Conservation (phyloP, 2,797 vertebrate species). For the Sparus aurata region DNA sequence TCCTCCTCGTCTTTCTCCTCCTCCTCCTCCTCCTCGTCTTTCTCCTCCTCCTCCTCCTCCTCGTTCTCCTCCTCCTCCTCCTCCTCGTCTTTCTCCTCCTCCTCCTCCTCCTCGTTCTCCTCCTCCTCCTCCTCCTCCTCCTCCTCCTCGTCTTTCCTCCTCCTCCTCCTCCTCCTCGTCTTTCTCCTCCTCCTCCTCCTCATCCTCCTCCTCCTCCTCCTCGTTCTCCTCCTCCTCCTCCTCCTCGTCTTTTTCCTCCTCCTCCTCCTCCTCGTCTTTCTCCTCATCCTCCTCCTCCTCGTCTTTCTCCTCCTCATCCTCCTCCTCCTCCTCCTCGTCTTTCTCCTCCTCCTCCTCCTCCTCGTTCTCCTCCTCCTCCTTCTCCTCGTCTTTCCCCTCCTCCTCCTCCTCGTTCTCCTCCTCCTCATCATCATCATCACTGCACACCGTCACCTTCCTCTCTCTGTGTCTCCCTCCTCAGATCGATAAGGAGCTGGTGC, state of each 20-base stretch:
- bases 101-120: conserved; percentile 51
- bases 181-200: conserved; percentile 74
- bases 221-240: conserved; percentile 64
- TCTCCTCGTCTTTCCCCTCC: conserved; percentile 2
- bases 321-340: accelerated
- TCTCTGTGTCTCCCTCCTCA: conserved; percentile 62
- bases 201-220: conserved; percentile 36
- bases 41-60: conserved; percentile 26
- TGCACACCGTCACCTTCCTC: background rate
- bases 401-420: conserved; percentile 76
- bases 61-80: conserved; percentile 69
- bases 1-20: conserved; percentile 68
- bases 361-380: conserved; percentile 48
- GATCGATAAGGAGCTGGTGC: conserved; percentile 98
- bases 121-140: conserved; percentile 72
- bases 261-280: conserved; percentile 78
- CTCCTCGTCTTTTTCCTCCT: conserved; percentile 74
- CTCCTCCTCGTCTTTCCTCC: conserved; percentile 18
- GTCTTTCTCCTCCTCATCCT: conserved; percentile 77
- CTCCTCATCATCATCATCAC: background rate
- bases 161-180: conserved; percentile 64
- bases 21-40: conserved; percentile 80
- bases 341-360: conserved; percentile 65
- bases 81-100: conserved; percentile 53
- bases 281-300: background rate